Evolutionary conservation across 1,140 invertebrate genomes (phyloP).

Genomic region (Drosophila baimaii): DNA sequence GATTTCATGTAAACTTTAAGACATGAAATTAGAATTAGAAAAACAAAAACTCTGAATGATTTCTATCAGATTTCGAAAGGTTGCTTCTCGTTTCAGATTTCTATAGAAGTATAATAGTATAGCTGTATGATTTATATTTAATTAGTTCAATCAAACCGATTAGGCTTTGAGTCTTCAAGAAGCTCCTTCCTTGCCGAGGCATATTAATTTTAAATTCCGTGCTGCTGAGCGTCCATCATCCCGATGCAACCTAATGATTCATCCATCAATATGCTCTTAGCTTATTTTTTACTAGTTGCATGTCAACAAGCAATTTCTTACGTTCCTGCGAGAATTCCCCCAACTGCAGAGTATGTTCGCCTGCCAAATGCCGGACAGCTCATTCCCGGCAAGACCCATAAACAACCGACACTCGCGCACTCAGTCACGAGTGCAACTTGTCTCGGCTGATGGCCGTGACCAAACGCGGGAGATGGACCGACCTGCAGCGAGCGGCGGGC

Average conservation of each 20-base stretch:
- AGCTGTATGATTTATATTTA: neutral
- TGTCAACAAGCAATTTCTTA: constrained; percentile 42
- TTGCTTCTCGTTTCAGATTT: too few species aligned
- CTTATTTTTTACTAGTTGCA: constrained; percentile 31
- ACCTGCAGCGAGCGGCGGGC: constrained; percentile 2
- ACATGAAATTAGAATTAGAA: neutral
- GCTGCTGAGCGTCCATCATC: constrained; percentile 9
- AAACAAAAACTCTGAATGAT: too few species aligned
- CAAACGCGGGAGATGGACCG: constrained; percentile 38
- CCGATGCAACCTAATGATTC: constrained; percentile 21
- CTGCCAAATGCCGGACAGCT: constrained; percentile 27
- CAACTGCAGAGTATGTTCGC: constrained; percentile 38
- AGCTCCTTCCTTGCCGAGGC: neutral
- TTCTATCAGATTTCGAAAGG: too few species aligned
- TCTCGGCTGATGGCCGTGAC: constrained; percentile 66
- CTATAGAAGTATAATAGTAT: too few species aligned
- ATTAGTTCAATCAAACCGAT: neutral
- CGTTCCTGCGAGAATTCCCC: constrained; percentile 32
- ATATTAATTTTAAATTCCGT: constrained; percentile 1
- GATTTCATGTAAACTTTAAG: neutral
- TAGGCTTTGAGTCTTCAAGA: neutral
- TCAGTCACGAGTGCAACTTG: constrained; percentile 57
- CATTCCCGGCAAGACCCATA: constrained; percentile 45
- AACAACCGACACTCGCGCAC: constrained; percentile 48
- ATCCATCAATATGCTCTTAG: constrained; percentile 21